These are phyloP conservation scores for Beroe ovata DNA, from an alignment of 37 sponge, comb jelly and placozoan species.

Conservation along the genomic window DNA sequence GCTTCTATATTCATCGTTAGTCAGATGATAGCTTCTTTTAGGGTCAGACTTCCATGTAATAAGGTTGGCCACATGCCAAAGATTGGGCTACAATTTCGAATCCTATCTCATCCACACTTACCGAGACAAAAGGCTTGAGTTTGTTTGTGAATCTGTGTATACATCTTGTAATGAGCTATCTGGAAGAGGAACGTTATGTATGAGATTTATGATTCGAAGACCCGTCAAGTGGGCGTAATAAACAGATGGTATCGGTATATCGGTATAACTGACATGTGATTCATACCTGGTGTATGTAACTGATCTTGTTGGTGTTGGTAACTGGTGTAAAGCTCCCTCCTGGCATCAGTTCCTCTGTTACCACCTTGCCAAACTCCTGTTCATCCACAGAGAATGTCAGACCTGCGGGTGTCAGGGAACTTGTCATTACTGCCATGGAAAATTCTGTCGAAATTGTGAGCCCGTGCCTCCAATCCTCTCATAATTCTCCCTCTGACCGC, in stretches of 20 bases:
- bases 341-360: conserved; percentile 89
- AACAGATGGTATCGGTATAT: no score
- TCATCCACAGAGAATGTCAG: conserved; percentile 92
- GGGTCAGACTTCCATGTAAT: no score
- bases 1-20: no score
- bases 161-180: conserved; percentile 88
- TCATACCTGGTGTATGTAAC: conserved; percentile 80
- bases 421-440: no score
- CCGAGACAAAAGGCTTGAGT: conserved; percentile 81
- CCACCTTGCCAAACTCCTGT: conserved; percentile 85
- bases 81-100: no score
- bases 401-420: conserved; percentile 56
- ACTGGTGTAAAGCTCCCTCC: conserved; percentile 85
- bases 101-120: not conserved
- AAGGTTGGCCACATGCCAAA: no score
- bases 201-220: not conserved
- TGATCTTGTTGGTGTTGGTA: conserved; percentile 90
- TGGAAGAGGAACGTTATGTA: conserved; percentile 3
- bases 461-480: no score
- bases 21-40: no score
- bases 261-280: no score
- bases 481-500: no score
- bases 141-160: conserved; percentile 88
- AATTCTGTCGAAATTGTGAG: no score
- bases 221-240: not conserved